Base-by-base conservation (phyloP, 2,888 invertebrate genomes). In the Ornithoptera alexandrae region DNA sequence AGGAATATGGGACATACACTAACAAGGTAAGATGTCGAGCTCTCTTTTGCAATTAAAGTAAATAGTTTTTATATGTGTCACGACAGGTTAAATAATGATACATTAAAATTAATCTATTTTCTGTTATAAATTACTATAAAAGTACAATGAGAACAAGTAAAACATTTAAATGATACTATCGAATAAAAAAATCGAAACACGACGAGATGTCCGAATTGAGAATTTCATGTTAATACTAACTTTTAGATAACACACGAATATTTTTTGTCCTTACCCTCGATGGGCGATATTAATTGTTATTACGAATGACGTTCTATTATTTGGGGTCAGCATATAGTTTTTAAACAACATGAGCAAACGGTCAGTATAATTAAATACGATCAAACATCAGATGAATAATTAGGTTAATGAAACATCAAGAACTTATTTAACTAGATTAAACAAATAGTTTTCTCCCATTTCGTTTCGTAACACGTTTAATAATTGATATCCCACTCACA, bases 1-100 rank as follows among this genome's bases (percentile, higher is more conserved):
- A 96, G 67, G 95, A 96, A 73, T 98, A 98, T 83, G 98, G 98
- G 18, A 94, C 95, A 42, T 98, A 98, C 81, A 87, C 96, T 71
- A 97, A 97, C 71, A 95, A 95, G 91, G 96, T 87, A 79, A 62
- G 20, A 53, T n/a, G 53, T 5, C n/a, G 8, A 7, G n/a, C 18
- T 7, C n/a, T 18, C 53, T 53, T 53, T 53, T 53, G 1, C 53
- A 53, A 18, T 53, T 18, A n/a, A 53, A 53, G 0, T n/a, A 18
- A 6, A n/a, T n/a, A 6, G 53, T 53, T 53, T 53, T n/a, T 12
- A 3, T 53, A n/a, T n/a, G 6, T 12, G 15, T 4, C 1, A 17
- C 53, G 6, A 53, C 53, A 3, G 7, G 8, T 18, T 18, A n/a
- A 53, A 53, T 53, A n/a, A 53, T n/a, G 4, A n/a, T 53, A n/a